Percentiles rank a stretch among this genome's conserved stretches.
Evolutionary conservation across 2,113 vertebrate genomes (phyloP).

Genomic region (Oxyruncus cristatus): DNA sequence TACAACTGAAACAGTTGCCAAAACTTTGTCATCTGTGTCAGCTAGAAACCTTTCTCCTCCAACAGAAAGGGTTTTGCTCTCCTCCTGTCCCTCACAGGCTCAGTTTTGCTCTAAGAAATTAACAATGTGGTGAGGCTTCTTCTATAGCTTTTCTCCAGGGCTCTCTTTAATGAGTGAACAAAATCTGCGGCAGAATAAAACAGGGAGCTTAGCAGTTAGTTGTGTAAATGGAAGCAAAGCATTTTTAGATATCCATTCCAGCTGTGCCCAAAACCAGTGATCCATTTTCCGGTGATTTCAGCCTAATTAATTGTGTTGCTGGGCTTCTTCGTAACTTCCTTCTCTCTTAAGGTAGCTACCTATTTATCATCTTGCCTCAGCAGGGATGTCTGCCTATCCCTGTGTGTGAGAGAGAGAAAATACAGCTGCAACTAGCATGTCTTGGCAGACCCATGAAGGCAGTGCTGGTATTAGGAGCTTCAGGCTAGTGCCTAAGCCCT

Average conservation of each 20-base stretch:
- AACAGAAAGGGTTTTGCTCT: neutral
- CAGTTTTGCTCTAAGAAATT: neutral
- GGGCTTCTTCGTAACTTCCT: neutral
- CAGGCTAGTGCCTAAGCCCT: neutral
- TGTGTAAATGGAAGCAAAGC: accelerated
- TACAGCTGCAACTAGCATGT: neutral
- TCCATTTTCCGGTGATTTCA: neutral
- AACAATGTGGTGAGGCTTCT: neutral
- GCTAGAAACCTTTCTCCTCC: neutral
- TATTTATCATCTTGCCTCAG: neutral
- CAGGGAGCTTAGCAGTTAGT: neutral
- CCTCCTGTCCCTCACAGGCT: neutral
- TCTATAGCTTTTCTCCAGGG: neutral
- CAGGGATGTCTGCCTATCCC: neutral
- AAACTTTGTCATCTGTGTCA: neutral
- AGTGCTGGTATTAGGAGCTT: neutral
- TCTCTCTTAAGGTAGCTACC: neutral
- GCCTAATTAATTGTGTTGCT: neutral
- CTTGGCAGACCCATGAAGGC: neutral
- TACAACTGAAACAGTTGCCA: neutral
- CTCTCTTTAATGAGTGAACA: neutral
- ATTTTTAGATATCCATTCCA: neutral
- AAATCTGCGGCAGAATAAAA: neutral
- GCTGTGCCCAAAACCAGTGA: neutral
- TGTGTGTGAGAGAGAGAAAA: neutral